Evolutionary conservation across 1,140 invertebrate genomes (phyloP).

Genomic region (Drosophila novamexicana): DNA sequence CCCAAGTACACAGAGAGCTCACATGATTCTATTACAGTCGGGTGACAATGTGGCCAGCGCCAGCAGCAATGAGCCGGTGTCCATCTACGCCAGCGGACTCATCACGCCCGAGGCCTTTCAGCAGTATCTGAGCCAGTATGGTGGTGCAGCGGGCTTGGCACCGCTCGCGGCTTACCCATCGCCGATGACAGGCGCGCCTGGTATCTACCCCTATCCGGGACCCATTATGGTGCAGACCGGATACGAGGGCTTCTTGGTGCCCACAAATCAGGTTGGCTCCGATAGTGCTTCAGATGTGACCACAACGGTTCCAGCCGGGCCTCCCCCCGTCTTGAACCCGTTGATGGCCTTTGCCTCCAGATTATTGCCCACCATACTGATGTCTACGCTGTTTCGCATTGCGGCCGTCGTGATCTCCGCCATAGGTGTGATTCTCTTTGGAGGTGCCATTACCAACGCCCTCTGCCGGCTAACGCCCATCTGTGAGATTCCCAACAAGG

Average conservation of each 20-base stretch:
- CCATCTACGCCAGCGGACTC: constrained; percentile 66
- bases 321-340: constrained; percentile 31
- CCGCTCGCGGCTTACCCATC: constrained; percentile 59
- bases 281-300: constrained; percentile 18
- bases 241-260: constrained; percentile 84
- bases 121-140: constrained; percentile 77
- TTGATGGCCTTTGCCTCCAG: constrained; percentile 53
- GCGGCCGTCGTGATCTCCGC: constrained; percentile 75
- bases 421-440: constrained; percentile 86
- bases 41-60: constrained; percentile 59
- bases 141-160: constrained; percentile 56
- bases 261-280: constrained; percentile 27
- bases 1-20: neutral
- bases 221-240: constrained; percentile 80
- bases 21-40: constrained; percentile 22
- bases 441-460: constrained; percentile 86
- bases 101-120: constrained; percentile 78
- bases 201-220: constrained; percentile 68
- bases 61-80: constrained; percentile 64
- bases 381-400: constrained; percentile 77
- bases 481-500: constrained; percentile 87
- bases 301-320: constrained; percentile 38
- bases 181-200: constrained; percentile 50
- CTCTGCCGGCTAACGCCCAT: constrained; percentile 88
- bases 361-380: constrained; percentile 62